Percentiles rank a stretch among this genome's conserved stretches.
Conservation (phyloP, 1,140 invertebrate species). For the Anthonomus grandis region DNA sequence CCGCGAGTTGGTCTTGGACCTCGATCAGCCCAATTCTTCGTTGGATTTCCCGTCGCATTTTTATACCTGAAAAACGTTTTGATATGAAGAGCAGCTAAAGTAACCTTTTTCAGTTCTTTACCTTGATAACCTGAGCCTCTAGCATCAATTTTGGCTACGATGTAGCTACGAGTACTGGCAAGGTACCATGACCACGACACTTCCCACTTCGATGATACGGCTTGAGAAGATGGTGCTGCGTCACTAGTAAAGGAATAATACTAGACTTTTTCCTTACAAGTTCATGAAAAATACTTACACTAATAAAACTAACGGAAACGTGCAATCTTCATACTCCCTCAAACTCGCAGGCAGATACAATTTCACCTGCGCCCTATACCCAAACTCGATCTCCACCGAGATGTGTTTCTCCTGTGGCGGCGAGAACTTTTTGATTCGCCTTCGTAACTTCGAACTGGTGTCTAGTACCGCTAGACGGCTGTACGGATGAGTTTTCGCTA, state of each 20-base stretch:
- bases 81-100: too few relatives aligned
- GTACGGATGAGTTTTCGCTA: slow-evolving; percentile 57
- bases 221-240: slow-evolving; percentile 70
- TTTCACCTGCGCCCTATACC: slow-evolving; percentile 58
- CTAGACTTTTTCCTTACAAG: background rate
- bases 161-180: slow-evolving; percentile 69
- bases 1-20: slow-evolving; percentile 84
- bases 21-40: slow-evolving; percentile 59
- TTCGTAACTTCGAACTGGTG: slow-evolving; percentile 44
- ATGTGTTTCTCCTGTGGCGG: slow-evolving; percentile 44
- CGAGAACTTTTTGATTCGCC: slow-evolving; percentile 37
- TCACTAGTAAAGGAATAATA: slow-evolving; percentile 52
- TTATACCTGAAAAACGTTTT: too few relatives aligned
- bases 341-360: slow-evolving; percentile 73
- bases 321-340: slow-evolving; percentile 73
- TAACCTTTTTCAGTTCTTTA: too few relatives aligned
- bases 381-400: slow-evolving; percentile 54
- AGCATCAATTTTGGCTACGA: slow-evolving; percentile 76
- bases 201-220: slow-evolving; percentile 70
- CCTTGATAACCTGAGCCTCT: slow-evolving; percentile 76
- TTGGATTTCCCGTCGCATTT: slow-evolving; percentile 69
- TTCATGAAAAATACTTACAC: slow-evolving; percentile 71
- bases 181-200: slow-evolving; percentile 76
- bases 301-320: slow-evolving; percentile 75
- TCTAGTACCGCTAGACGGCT: slow-evolving; percentile 57